phyloP scores from a whole-genome alignment of 2,888 invertebrate species.

The Dasypolia templi region DNA sequence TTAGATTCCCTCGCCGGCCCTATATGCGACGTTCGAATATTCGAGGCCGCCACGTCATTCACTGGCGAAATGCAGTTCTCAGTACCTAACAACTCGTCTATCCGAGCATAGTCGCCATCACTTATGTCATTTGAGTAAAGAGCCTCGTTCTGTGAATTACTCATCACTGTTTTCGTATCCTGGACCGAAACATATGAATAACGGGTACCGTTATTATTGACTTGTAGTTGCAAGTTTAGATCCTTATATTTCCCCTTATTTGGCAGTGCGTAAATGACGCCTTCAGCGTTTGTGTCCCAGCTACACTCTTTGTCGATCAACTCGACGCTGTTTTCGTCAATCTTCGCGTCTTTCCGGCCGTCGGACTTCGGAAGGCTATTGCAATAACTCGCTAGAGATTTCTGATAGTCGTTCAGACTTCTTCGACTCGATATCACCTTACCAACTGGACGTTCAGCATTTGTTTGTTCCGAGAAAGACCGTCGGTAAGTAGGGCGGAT shows the following conservation, averaged over 20 bases:
- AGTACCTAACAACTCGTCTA: constrained; percentile 85
- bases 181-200: constrained; percentile 88
- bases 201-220: constrained; percentile 87
- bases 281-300: constrained; percentile 90
- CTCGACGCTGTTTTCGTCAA: constrained; percentile 85
- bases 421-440: constrained; percentile 88
- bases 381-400: constrained; percentile 83
- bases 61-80: constrained; percentile 88
- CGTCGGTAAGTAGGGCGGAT: constrained; percentile 86
- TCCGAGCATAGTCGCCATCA: constrained; percentile 87
- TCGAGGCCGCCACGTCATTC: constrained; percentile 77
- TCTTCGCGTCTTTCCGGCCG: constrained; percentile 74
- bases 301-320: constrained; percentile 90
- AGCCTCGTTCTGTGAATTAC: constrained; percentile 87
- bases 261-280: constrained; percentile 88
- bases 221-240: constrained; percentile 86
- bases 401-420: constrained; percentile 87
- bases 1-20: constrained; percentile 78
- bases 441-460: constrained; percentile 82
- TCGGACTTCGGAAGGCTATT: constrained; percentile 77
- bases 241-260: constrained; percentile 89
- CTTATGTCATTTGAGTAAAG: constrained; percentile 85
- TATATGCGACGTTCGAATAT: constrained; percentile 86
- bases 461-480: constrained; percentile 87
- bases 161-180: constrained; percentile 87